These are phyloP conservation scores for Euspilapteryx auroguttella DNA, from an alignment of 2,888 invertebrate genomes.

Conservation along the genomic window DNA sequence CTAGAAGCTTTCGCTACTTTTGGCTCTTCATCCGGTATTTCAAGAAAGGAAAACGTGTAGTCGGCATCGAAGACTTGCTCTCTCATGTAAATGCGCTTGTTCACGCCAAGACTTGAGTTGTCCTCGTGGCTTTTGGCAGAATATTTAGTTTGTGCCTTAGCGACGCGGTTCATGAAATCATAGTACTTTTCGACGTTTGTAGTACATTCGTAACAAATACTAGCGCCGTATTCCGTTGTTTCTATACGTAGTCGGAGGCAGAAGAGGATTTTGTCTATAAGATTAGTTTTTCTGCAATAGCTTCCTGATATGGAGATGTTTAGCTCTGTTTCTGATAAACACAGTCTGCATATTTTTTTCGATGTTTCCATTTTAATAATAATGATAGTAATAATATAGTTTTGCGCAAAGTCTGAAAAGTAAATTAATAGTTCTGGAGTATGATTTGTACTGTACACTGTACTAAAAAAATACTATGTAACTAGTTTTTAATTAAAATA, in stretches of 20 bases:
- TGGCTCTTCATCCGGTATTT: constrained; percentile 24
- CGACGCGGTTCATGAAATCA: constrained; percentile 27
- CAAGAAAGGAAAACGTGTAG: constrained; percentile 38
- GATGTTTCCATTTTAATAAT: constrained; percentile 26
- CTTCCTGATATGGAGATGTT: constrained; percentile 32
- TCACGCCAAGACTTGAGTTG: no score
- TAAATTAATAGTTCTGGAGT: no score
- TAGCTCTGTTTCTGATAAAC: constrained; percentile 35
- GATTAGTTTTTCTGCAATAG: constrained; percentile 26
- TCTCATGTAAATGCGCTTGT: constrained; percentile 23
- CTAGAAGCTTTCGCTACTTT: constrained; percentile 27
- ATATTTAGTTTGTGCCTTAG: constrained; percentile 35
- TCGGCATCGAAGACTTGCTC: constrained; percentile 36
- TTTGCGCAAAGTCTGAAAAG: no score
- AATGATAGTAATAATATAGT: no score
- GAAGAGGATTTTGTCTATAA: constrained; percentile 33
- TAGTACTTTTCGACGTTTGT: constrained; percentile 36
- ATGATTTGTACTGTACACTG: no score
- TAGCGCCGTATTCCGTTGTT: constrained; percentile 25
- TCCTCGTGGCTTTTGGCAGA: no score
- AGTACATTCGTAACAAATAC: constrained; percentile 40
- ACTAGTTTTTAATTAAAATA: no score
- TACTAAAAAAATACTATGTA: no score
- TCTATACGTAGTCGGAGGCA: constrained; percentile 35
- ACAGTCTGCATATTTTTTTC: constrained; percentile 32